Base-by-base conservation (phyloP, 2,113 vertebrate genomes). In the Poeciliopsis occidentalis region DNA sequence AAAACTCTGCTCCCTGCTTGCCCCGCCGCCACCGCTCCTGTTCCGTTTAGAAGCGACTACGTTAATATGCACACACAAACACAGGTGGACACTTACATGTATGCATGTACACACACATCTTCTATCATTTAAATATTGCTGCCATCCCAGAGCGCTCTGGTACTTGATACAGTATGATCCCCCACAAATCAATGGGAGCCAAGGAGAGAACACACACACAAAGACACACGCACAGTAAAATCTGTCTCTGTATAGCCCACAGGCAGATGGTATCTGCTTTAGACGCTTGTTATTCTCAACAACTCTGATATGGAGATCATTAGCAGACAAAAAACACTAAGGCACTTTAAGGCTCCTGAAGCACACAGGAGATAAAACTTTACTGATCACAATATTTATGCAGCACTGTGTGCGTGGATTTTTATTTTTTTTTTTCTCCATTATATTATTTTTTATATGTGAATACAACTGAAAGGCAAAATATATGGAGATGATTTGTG, bases 101-200 rank as follows among this genome's bases (percentile, higher is more conserved):
- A n/a, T 73, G 69, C 81, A 69, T 76, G 67, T 74, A 57, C 74
- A 78, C 66, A 80, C 61, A 39, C 71, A 64, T 78, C 61, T 85
- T 89, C 94, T 95, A 94, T 96, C 90, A 97, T 97, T 96, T 97
- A 94, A 96, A 97, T 97, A 96, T 93, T 83, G 84, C 90, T 92
- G 87, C 90, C 85, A 84, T 90, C 87, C 88, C 82, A 85, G 70
- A 10, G 70, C 80, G 86, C 89, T 90, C 83, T 84, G 86, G 85
- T 85, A 89, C 84, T 76, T 86, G 84, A 92, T 92, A 90, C 84
- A 88, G 84, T 80, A 83, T 65, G 83, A 90, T 85, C 86, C 83
- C 51, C 80, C 82, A 84, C 82, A 87, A 88, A 93, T 93, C 91
- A 93, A 93, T 93, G 86, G 78, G 82, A 88, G 77, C 79, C 89